phyloP scores from a whole-genome alignment of 2,888 invertebrate genomes.

The Drosophila sordidula region DNA sequence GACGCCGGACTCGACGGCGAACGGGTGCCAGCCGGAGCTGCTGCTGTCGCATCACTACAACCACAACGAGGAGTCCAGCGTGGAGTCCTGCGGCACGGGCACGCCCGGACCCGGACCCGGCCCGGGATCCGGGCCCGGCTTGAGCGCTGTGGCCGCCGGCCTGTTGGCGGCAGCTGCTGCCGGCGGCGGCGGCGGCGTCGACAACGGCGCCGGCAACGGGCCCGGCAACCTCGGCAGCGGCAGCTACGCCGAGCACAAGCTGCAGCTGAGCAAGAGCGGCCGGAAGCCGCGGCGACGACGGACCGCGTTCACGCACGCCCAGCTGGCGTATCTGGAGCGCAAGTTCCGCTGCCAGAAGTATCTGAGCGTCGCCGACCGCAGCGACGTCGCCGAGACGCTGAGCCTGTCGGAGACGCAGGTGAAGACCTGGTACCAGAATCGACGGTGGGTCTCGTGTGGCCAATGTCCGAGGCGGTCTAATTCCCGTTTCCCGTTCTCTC shows the following conservation, averaged over 20 bases:
- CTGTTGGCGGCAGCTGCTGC: conserved; percentile 50
- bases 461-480: too few species aligned
- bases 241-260: conserved; percentile 79
- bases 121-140: conserved; percentile 18
- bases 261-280: conserved; percentile 86
- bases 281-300: conserved; percentile 93
- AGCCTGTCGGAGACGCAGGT: conserved; percentile 97
- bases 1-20: conserved; percentile 80
- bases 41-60: conserved; percentile 64
- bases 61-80: conserved; percentile 81
- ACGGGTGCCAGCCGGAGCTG: conserved; percentile 71
- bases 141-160: conserved; percentile 63
- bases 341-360: conserved; percentile 97
- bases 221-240: conserved; percentile 31
- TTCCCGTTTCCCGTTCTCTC: too few species aligned
- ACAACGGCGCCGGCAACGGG: not conserved
- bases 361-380: conserved; percentile 95
- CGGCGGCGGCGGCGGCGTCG: conserved; percentile 9
- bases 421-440: conserved; percentile 93
- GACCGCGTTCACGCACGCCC: conserved; percentile 97
- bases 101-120: conserved; percentile 54
- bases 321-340: conserved; percentile 95
- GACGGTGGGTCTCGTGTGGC: conserved; percentile 82
- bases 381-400: conserved; percentile 95
- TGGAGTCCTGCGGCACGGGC: conserved; percentile 77